Evolutionary conservation across 2,797 vertebrate genomes (phyloP).

Genomic region (Sparidentex hasta): DNA sequence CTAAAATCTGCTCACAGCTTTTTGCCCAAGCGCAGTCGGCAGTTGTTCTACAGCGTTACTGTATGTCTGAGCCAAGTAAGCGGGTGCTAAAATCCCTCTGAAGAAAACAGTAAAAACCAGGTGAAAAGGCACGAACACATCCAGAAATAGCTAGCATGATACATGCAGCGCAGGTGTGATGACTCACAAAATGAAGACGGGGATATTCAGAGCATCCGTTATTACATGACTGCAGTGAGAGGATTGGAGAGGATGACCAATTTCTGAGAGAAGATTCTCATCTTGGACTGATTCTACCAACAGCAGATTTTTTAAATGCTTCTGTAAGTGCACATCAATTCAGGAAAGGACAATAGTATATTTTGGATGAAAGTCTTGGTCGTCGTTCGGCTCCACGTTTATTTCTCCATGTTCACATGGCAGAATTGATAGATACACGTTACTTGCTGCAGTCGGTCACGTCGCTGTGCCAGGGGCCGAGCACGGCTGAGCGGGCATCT

Average conservation of each 20-base stretch:
- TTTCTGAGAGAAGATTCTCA: slow-evolving; percentile 1
- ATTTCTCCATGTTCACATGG: slow-evolving; percentile 7
- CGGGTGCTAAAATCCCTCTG: slow-evolving; percentile 43
- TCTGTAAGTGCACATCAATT: not conserved
- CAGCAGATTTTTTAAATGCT: not conserved
- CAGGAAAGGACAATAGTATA: not conserved
- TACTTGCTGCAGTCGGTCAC: slow-evolving; percentile 22
- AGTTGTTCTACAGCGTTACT: slow-evolving; percentile 34
- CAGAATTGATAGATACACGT: slow-evolving; percentile 29
- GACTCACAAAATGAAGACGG: slow-evolving; percentile 71
- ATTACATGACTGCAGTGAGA: slow-evolving; percentile 41
- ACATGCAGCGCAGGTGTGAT: slow-evolving; percentile 73
- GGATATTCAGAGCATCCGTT: slow-evolving; percentile 59
- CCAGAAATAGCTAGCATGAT: slow-evolving; percentile 76
- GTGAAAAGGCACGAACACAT: slow-evolving; percentile 61
- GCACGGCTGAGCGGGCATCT: slow-evolving; percentile 77
- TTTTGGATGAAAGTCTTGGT: not conserved
- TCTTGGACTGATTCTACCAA: not conserved
- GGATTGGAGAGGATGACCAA: not conserved
- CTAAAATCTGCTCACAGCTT: slow-evolving; percentile 51
- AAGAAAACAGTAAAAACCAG: slow-evolving; percentile 55
- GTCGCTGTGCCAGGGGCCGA: slow-evolving; percentile 58
- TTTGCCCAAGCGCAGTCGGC: slow-evolving; percentile 30
- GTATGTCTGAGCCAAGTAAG: slow-evolving; percentile 50
- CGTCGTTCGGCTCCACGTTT: slow-evolving; percentile 1